Conservation (phyloP, 2,113 vertebrate species). For the Zosterops borbonicus region DNA sequence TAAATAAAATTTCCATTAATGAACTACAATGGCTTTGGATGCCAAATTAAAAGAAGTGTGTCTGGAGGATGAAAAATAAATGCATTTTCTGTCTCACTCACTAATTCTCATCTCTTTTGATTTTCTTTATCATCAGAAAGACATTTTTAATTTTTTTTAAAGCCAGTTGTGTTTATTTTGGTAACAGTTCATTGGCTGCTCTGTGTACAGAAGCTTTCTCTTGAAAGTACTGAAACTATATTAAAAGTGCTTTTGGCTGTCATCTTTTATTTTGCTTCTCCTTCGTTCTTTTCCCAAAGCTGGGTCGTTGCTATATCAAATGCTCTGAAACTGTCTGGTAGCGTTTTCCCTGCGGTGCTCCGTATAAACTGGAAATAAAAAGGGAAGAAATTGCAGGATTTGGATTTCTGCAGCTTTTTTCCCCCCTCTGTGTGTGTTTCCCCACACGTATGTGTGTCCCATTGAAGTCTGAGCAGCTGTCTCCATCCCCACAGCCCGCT, state of each 20-base stretch:
- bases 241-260: constrained; percentile 63
- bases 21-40: neutral
- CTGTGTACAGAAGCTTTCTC: constrained; percentile 52
- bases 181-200: constrained; percentile 46
- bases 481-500: neutral
- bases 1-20: constrained; percentile 60
- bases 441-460: neutral
- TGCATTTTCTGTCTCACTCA: neutral
- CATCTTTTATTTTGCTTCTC: constrained; percentile 56
- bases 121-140: constrained; percentile 48
- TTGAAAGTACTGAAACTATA: constrained; percentile 58
- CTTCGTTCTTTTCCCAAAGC: constrained; percentile 55
- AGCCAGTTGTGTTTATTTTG: constrained; percentile 57
- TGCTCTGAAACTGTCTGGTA: constrained; percentile 52
- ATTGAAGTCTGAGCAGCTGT: constrained; percentile 61
- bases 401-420: constrained; percentile 4
- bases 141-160: constrained; percentile 5
- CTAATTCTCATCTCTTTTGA: constrained; percentile 24
- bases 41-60: constrained; percentile 32
- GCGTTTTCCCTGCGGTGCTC: constrained; percentile 46
- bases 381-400: constrained; percentile 48
- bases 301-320: constrained; percentile 35
- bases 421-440: neutral
- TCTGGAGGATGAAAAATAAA: constrained; percentile 39
- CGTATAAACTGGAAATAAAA: constrained; percentile 48